phyloP scores from a whole-genome alignment of 2,888 invertebrate species.

The Melangyna quadrimaculata region DNA sequence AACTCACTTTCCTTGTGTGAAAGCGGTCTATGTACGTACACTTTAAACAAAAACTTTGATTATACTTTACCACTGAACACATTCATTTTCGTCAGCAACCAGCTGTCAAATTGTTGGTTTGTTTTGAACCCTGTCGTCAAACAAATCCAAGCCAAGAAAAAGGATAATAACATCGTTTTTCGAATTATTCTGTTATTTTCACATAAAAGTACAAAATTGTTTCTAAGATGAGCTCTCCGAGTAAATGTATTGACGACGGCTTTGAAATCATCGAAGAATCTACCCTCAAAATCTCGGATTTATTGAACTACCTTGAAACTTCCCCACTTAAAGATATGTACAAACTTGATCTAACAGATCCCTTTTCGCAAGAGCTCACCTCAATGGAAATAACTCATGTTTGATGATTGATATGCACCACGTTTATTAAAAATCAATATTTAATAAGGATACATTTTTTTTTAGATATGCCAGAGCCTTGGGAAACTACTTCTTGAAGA shows the following conservation, averaged over 20 bases:
- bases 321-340: slow-evolving; percentile 37
- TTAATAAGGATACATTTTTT: slow-evolving; percentile 84
- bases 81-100: background rate
- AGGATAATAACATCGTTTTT: background rate
- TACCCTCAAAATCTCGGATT: slow-evolving; percentile 1
- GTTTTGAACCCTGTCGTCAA: background rate
- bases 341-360: slow-evolving; percentile 23
- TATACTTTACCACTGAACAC: background rate
- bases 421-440: background rate
- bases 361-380: background rate
- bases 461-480: slow-evolving; percentile 79
- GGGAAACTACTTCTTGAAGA: slow-evolving; percentile 69
- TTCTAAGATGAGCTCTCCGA: background rate
- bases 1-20: too few species aligned
- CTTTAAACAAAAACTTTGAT: background rate
- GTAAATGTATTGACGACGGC: background rate
- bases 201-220: background rate
- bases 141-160: slow-evolving; percentile 21
- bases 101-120: slow-evolving; percentile 33
- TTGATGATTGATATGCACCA: background rate
- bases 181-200: background rate
- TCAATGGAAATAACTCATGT: slow-evolving; percentile 36
- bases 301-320: slow-evolving; percentile 27
- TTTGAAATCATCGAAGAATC: slow-evolving; percentile 37
- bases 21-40: too few species aligned